These are phyloP conservation scores for Macrophya annulata DNA, from an alignment of 2,888 invertebrate species.

Conservation along the genomic window DNA sequence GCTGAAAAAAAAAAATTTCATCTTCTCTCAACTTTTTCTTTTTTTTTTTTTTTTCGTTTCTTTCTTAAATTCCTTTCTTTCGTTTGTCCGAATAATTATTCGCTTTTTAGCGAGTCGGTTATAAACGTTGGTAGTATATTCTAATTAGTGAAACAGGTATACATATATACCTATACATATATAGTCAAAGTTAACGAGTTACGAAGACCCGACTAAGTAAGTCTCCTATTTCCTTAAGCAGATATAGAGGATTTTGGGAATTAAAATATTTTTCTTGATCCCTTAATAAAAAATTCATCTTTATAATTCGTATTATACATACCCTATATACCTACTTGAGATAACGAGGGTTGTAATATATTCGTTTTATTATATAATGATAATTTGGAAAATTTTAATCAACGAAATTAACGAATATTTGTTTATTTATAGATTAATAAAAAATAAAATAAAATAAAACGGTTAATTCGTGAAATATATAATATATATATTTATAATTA, in stretches of 20 bases:
- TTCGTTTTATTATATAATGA: not conserved
- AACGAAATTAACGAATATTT: slow-evolving; percentile 3
- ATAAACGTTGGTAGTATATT: not conserved
- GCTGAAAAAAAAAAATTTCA: too few species aligned
- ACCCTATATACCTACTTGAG: not conserved
- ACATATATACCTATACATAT: not conserved
- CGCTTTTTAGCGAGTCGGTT: not conserved
- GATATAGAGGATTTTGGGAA: not conserved
- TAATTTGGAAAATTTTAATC: slow-evolving; percentile 20
- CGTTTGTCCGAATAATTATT: not conserved
- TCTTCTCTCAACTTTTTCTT: not conserved
- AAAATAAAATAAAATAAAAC: too few species aligned
- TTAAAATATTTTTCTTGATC: not conserved
- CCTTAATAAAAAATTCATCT: too few species aligned
- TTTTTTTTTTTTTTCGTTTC: not conserved
- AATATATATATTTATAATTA: too few species aligned
- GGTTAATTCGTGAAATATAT: too few species aligned
- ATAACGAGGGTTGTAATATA: not conserved
- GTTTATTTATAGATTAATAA: not conserved
- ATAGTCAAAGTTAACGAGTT: slow-evolving; percentile 1
- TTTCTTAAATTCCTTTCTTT: not conserved
- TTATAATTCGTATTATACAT: too few species aligned
- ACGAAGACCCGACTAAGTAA: not conserved
- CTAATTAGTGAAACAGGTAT: too few species aligned
- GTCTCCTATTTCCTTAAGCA: not conserved